Evolutionary conservation across 2,888 invertebrate genomes (phyloP).

Genomic region (Macrophya annulata): DNA sequence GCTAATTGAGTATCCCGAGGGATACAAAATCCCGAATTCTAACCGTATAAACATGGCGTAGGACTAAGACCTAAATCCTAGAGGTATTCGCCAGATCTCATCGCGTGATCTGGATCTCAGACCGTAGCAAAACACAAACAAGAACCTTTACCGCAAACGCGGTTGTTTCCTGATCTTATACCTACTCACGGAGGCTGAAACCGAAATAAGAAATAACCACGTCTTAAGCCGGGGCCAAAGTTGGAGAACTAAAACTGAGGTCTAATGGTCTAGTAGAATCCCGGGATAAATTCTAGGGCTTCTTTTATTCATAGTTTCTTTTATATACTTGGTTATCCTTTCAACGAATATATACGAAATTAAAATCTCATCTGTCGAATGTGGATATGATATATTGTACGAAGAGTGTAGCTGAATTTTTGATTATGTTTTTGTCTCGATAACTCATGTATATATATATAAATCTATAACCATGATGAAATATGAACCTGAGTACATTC

Average conservation of each 20-base stretch:
- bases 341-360: not conserved
- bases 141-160: conserved; percentile 28
- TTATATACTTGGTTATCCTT: not conserved
- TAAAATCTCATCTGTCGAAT: not conserved
- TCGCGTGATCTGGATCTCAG: conserved; percentile 40
- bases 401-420: not conserved
- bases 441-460: not conserved
- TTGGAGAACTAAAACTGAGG: conserved; percentile 8
- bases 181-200: not conserved
- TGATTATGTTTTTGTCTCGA: not conserved
- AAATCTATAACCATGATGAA: not conserved
- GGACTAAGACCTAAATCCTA: conserved; percentile 34
- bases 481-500: not conserved
- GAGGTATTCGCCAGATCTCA: conserved; percentile 15
- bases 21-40: conserved; percentile 35
- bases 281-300: not conserved
- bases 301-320: conserved; percentile 10
- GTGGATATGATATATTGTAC: not conserved
- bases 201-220: conserved; percentile 23
- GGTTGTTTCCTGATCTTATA: conserved; percentile 36
- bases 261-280: not conserved
- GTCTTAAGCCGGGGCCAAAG: not conserved
- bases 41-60: conserved; percentile 46
- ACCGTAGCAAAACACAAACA: conserved; percentile 44
- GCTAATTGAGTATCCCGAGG: conserved; percentile 33